A percentile compares a stretch with the other conserved stretches of the same genome.
Evolutionary conservation across 2,797 vertebrate genomes (phyloP).

Genomic region (Florisuga fusca): DNA sequence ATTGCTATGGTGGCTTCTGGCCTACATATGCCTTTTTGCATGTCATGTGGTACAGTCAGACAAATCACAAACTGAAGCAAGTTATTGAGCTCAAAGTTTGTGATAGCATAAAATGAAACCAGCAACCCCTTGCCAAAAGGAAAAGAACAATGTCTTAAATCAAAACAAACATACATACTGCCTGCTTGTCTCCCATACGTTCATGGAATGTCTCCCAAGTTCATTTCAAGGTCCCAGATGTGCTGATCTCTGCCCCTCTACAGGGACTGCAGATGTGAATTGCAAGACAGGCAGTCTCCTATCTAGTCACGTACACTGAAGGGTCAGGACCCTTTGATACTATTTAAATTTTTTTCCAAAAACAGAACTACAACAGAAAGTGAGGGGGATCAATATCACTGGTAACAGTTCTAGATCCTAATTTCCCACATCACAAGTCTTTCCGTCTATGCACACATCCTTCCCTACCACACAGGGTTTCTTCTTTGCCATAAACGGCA

Average conservation of each 20-base stretch:
- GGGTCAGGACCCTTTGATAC: background rate
- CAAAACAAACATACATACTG: background rate
- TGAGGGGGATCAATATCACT: background rate
- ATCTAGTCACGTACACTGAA: background rate
- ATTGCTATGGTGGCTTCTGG: background rate
- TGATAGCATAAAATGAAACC: background rate
- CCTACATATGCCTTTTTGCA: background rate
- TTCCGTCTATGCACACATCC: background rate
- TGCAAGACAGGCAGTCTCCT: background rate
- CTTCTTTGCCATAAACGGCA: background rate
- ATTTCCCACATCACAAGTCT: background rate
- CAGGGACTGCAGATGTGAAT: background rate
- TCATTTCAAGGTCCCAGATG: background rate
- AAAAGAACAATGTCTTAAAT: background rate
- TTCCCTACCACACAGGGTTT: background rate
- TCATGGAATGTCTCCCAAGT: rapidly evolving
- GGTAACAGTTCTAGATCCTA: background rate
- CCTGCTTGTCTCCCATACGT: background rate
- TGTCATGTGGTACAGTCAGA: rapidly evolving
- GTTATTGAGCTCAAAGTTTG: background rate
- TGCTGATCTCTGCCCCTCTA: background rate
- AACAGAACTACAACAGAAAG: background rate
- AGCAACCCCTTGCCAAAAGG: background rate
- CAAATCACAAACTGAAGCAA: background rate
- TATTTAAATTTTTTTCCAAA: background rate